phyloP scores from a whole-genome alignment of 2,888 invertebrate genomes.

The Plebejus argus region DNA sequence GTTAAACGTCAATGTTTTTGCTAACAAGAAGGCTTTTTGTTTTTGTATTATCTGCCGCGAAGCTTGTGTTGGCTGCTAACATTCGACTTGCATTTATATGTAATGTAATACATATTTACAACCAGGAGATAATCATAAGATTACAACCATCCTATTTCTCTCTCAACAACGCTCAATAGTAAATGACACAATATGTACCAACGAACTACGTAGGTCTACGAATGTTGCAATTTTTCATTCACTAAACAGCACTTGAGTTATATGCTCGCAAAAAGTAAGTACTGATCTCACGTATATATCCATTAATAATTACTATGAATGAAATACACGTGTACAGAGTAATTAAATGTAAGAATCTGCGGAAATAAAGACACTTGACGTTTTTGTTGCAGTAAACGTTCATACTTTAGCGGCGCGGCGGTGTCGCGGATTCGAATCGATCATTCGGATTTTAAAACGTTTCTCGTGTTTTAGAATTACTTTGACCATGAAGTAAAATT shows the following conservation, averaged over 20 bases:
- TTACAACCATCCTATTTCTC: background rate
- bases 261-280: background rate
- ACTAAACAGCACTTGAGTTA: background rate
- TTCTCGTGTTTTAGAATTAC: slow-evolving; percentile 16
- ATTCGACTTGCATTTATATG: background rate
- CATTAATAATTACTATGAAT: slow-evolving; percentile 32
- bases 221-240: background rate
- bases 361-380: slow-evolving; percentile 42
- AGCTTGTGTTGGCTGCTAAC: background rate
- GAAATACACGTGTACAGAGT: slow-evolving; percentile 36
- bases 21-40: background rate
- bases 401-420: slow-evolving; percentile 38
- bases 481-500: slow-evolving; percentile 13
- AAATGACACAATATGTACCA: background rate
- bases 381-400: slow-evolving; percentile 38
- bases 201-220: background rate
- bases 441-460: slow-evolving; percentile 29
- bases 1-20: background rate
- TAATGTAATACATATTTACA: too few species aligned
- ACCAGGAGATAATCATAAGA: background rate
- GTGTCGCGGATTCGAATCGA: slow-evolving; percentile 32
- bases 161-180: background rate
- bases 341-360: slow-evolving; percentile 40
- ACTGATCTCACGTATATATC: slow-evolving; percentile 17
- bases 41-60: background rate